Conservation (phyloP, 64 coral and sea anemone genomes). For the Montipora cactus region DNA sequence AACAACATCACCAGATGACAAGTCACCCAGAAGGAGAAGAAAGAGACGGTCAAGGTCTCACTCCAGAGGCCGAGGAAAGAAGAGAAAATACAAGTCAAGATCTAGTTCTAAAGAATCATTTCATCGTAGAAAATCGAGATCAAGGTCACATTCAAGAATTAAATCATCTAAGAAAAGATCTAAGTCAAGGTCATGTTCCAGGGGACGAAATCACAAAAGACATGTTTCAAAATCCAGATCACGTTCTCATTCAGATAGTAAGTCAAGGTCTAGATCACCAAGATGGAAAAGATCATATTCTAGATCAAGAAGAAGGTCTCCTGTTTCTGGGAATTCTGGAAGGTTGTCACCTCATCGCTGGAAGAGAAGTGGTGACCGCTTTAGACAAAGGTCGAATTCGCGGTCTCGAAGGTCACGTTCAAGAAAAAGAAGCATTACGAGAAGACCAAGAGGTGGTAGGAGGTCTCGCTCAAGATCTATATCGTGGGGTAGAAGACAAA, state of each 20-base stretch:
- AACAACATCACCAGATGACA: conserved; percentile 16
- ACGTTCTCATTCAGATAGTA: conserved; percentile 24
- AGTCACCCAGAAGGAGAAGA: conserved; percentile 13
- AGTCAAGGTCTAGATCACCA: conserved; percentile 14
- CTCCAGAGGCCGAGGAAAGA: conserved; percentile 20
- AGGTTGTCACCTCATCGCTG: conserved; percentile 15
- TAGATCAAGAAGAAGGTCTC: conserved; percentile 40
- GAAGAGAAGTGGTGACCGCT: neutral
- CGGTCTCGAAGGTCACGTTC: conserved; percentile 42
- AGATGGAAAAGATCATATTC: neutral
- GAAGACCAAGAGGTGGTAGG: neutral
- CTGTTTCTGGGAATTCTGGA: conserved; percentile 4
- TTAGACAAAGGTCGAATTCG: conserved; percentile 44
- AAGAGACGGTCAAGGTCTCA: conserved; percentile 48
- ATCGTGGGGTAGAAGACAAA: neutral
- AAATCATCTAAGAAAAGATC: neutral
- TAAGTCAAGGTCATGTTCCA: conserved; percentile 53
- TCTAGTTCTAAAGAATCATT: conserved; percentile 14
- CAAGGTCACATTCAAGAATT: conserved; percentile 10
- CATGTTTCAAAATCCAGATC: conserved; percentile 39
- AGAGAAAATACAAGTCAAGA: neutral
- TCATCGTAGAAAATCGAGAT: conserved; percentile 29
- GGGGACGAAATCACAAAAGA: neutral
- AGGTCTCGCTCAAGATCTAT: conserved; percentile 43
- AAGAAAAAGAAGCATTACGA: conserved; percentile 50